Conservation (phyloP, 2,113 vertebrate genomes). For the Phylloscopus trochilus region DNA sequence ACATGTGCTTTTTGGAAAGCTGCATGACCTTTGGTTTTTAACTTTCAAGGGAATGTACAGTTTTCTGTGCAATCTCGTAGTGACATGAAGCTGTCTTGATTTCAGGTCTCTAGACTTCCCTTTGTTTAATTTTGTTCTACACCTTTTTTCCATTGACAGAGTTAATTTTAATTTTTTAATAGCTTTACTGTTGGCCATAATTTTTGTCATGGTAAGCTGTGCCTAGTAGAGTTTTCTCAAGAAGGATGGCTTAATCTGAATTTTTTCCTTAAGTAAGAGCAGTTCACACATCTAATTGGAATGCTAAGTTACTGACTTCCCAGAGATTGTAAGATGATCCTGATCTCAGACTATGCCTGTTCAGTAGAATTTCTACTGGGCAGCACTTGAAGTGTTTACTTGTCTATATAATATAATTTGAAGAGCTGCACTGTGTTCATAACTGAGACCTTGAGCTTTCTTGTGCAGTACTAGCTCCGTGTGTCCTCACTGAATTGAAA, state of each 20-base stretch:
- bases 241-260: not conserved
- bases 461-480: not conserved
- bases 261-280: not conserved
- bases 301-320: not conserved
- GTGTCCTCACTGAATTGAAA: not conserved
- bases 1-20: not conserved
- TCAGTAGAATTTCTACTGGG: not conserved
- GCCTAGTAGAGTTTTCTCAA: not conserved
- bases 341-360: not conserved
- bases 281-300: not conserved
- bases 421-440: not conserved
- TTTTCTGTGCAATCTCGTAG: not conserved
- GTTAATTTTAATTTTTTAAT: not conserved
- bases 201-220: not conserved
- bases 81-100: not conserved
- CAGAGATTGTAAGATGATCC: not conserved
- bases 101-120: not conserved
- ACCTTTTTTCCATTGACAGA: not conserved
- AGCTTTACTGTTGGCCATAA: not conserved
- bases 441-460: not conserved
- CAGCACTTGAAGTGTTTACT: not conserved
- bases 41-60: not conserved
- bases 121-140: not conserved
- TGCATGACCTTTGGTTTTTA: not conserved
- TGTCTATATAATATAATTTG: not conserved